Base-by-base conservation (phyloP, 1,140 invertebrate species). In the Drosophila pectinifera region DNA sequence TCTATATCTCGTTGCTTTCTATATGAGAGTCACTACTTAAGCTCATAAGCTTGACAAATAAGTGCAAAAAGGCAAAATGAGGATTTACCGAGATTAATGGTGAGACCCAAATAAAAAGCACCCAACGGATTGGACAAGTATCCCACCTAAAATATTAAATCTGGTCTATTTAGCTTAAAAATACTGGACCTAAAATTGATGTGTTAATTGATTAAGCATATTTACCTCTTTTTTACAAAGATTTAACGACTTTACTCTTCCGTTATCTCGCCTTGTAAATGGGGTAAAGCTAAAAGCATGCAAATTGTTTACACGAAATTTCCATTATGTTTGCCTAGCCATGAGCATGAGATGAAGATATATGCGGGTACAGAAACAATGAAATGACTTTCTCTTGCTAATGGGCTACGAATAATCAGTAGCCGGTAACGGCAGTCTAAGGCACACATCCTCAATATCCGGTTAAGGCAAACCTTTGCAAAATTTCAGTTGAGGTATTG, bases 221-320 rank as follows among this genome's bases (percentile, higher is more conserved):
- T 56, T 38, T 34, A 3, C 36, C 14, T 20, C 11, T 13, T n/a
- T 22, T 53, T 10, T 18, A 10, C 14, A 14, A 16, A 42, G 13
- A 43, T 38, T 26, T 20, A 24, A 31, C 18, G 13, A 41, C 14
- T 36, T 45, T 54, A 43, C 34, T 57, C 24, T 16, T 11, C 31
- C 4, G 10, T 10, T 5, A 8, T n/a, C 18, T 20, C 18, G 20
- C 11, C 31, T 14, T 34, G 26, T 49, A 48, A 68, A 31, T 68
- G 26, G 65, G 38, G 13, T 24, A 10, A 53, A 43, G 46, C 58
- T 62, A 54, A 83, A 85, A 85, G 79, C 77, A 80, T 78, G 81
- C 63, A 80, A 85, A 84, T 78, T 84, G 81, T 77, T 85, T 84
- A 84, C 81, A 84, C 79, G 81, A 77, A 80, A 84, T 80, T 80